A percentile compares a stretch with the other conserved stretches of the same genome.
These are phyloP conservation scores for Tenthredo notha DNA, from an alignment of 2,888 invertebrate genomes.

Conservation along the genomic window DNA sequence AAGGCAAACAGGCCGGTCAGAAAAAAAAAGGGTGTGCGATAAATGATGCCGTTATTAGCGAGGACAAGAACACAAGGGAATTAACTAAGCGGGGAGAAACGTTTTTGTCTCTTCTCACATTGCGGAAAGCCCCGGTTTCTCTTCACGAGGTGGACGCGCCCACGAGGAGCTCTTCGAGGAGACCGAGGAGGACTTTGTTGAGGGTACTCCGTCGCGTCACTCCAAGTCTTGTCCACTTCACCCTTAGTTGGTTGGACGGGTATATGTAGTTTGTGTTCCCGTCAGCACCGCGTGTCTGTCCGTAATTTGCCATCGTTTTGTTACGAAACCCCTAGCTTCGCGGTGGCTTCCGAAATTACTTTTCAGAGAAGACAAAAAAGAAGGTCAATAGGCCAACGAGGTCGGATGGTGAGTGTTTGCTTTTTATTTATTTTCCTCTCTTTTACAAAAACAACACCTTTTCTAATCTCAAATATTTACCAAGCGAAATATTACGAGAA, in stretches of 20 bases:
- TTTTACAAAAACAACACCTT: background rate
- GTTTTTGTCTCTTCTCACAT: conserved; percentile 49
- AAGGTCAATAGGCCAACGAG: conserved; percentile 46
- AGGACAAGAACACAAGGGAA: conserved; percentile 53
- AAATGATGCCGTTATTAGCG: conserved; percentile 56
- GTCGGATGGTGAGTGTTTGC: conserved; percentile 1
- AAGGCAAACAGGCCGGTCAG: background rate
- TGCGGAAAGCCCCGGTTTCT: conserved; percentile 15
- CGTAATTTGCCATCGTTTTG: conserved; percentile 52
- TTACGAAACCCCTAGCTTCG: conserved; percentile 28
- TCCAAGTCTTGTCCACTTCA: conserved; percentile 52
- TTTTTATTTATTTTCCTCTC: background rate
- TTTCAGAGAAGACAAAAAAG: conserved; percentile 33
- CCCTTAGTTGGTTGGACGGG: conserved; percentile 45
- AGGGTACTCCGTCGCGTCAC: conserved; percentile 52
- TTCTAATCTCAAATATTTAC: conserved; percentile 17
- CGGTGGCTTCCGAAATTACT: conserved; percentile 35
- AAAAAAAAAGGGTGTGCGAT: conserved; percentile 56
- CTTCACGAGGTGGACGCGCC: conserved; percentile 39
- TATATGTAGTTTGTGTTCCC: conserved; percentile 43
- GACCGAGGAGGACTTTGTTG: conserved; percentile 45
- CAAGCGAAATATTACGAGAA: background rate
- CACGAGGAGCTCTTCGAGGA: conserved; percentile 32
- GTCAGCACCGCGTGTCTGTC: conserved; percentile 46
- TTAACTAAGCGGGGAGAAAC: conserved; percentile 52